Base-by-base conservation (phyloP, 2,797 vertebrate species). In the Labroides dimidiatus region DNA sequence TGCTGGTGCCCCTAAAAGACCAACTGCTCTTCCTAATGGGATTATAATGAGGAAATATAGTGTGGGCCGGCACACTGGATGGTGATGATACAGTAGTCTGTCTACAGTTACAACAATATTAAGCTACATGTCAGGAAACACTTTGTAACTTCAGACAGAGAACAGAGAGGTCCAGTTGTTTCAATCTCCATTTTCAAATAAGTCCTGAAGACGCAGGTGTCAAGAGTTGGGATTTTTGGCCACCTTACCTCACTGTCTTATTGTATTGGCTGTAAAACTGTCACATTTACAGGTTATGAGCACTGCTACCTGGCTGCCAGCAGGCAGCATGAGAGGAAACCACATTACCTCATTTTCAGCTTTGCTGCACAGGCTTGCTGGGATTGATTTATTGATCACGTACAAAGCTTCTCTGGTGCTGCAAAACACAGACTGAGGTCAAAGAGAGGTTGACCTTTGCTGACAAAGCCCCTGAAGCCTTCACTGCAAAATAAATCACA, bases 1-100 rank as follows among this genome's bases (percentile, higher is more conserved):
- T 87, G 81, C 72, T 36, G 71, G 84, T 86, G 73, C 81, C 82
- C 73, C 77, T 77, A 21, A 89, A 89, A 85, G 65, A 84, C 66
- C 72, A 71, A 62, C 75, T n/a, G 62, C 52, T 80, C 69, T 58
- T 84, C 72, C 69, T 86, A 78, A 91, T 84, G 78, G 64, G 56
- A 71, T 75, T 73, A 69, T 80, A 85, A 87, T 78, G 71, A 76
- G 78, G 70, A 86, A 71, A 64, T 73, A 64, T 65, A 49, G 59
- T 69, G 74, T 19, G 43, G 56, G 49, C 48, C 61, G 53, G 61
- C 44, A 49, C 47, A 12, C 24, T 8, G 63, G 68, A 77, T 75
- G 67, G 51, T 49, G 52, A 58, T 62, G 66, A 63, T 63, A 37
- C 57, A 64, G 54, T 50, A 24, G 49, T 81, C 58, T 56, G 53